Conservation (phyloP, 1,140 invertebrate genomes). For the Penaeus indicus region DNA sequence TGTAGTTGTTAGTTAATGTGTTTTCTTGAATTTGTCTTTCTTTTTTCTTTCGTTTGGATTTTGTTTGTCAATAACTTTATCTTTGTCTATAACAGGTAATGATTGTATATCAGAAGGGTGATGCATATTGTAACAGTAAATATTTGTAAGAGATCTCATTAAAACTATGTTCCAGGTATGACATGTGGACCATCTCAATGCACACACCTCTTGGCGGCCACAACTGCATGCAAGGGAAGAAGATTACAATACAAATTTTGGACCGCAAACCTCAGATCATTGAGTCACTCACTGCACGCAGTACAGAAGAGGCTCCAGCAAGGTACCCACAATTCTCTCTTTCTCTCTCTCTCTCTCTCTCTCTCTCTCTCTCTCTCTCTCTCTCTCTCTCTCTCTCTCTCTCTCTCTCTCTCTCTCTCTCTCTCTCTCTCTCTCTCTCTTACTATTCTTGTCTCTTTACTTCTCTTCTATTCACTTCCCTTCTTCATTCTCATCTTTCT, state of each 20-base stretch:
- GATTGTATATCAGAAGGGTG: too few species aligned
- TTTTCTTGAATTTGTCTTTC: too few species aligned
- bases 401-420: too few species aligned
- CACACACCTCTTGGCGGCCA: slow-evolving; percentile 77
- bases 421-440: too few species aligned
- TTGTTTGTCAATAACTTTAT: too few species aligned
- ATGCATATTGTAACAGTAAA: too few species aligned
- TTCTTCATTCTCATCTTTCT: background rate
- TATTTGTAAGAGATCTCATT: background rate
- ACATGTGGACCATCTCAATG: slow-evolving; percentile 79
- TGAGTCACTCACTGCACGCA: slow-evolving; percentile 69
- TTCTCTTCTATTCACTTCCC: too few species aligned
- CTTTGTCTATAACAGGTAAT: too few species aligned
- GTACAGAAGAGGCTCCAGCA: slow-evolving; percentile 71
- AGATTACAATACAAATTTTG: slow-evolving; percentile 73
- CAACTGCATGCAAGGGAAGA: slow-evolving; percentile 69
- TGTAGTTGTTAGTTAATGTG: too few species aligned
- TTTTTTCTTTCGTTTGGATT: too few species aligned
- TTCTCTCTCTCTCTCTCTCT: background rate
- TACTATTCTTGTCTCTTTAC: too few species aligned
- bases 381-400: too few species aligned
- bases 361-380: background rate
- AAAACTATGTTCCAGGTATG: slow-evolving; percentile 70
- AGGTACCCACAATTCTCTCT: slow-evolving; percentile 29
- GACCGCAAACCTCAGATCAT: slow-evolving; percentile 74